Evolutionary conservation across 1,140 invertebrate species (phyloP).

Genomic region (Leptinotarsa texana): DNA sequence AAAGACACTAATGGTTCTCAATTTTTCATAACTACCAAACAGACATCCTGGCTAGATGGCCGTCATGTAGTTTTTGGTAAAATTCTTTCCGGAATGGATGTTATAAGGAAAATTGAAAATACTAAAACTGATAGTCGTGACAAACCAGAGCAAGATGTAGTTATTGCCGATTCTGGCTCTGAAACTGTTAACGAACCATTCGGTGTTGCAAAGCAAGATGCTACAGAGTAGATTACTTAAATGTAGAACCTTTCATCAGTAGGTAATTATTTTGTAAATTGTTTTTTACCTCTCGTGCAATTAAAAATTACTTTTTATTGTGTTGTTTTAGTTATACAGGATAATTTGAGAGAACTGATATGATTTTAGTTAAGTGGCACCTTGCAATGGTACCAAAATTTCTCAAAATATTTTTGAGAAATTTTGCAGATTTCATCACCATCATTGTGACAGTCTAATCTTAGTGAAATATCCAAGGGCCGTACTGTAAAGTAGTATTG

Average conservation of each 20-base stretch:
- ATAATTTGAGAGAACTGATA: too few relatives aligned
- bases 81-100: constrained; percentile 86
- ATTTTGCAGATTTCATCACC: too few relatives aligned
- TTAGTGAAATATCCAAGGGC: too few relatives aligned
- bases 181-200: constrained; percentile 76
- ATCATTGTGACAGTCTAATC: too few relatives aligned
- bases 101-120: constrained; percentile 85
- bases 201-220: constrained; percentile 80
- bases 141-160: constrained; percentile 76
- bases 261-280: constrained; percentile 2
- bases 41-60: constrained; percentile 94
- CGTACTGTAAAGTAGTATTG: too few relatives aligned
- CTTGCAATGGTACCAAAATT: too few relatives aligned
- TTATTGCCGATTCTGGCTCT: constrained; percentile 75
- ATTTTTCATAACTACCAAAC: constrained; percentile 93
- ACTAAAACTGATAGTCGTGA: constrained; percentile 75
- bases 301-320: background rate
- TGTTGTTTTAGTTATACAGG: too few relatives aligned
- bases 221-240: constrained; percentile 61
- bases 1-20: constrained; percentile 98
- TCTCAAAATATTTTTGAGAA: too few relatives aligned
- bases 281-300: background rate
- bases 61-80: constrained; percentile 98
- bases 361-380: too few relatives aligned
- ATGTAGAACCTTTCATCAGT: background rate